These are phyloP conservation scores for Coenonympha glycerion DNA, from an alignment of 2,888 invertebrate species.

Conservation along the genomic window DNA sequence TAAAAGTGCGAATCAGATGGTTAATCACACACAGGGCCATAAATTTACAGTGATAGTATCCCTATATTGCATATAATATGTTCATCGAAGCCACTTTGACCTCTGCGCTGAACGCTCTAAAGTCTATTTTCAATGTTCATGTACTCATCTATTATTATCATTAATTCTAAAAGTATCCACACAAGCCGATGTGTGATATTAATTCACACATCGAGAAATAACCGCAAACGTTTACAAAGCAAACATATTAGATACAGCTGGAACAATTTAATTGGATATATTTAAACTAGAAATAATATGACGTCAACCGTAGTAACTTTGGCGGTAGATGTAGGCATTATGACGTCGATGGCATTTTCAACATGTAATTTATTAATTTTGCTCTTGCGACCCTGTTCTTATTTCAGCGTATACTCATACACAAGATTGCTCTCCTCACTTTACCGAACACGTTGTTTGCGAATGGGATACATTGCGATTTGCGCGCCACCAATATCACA, in stretches of 20 bases:
- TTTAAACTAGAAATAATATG: too few species aligned
- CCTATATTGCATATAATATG: slow-evolving; percentile 6
- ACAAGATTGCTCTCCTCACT: too few species aligned
- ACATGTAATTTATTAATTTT: too few species aligned
- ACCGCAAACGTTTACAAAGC: slow-evolving; percentile 14
- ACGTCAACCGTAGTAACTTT: too few species aligned
- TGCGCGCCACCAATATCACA: too few species aligned
- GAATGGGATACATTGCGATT: too few species aligned
- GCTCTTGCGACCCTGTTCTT: too few species aligned
- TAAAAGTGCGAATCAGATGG: slow-evolving; percentile 2
- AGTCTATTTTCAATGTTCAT: slow-evolving; percentile 23
- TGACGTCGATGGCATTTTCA: too few species aligned
- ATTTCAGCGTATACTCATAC: too few species aligned
- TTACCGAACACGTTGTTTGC: too few species aligned
- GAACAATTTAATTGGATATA: not conserved
- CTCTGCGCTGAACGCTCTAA: slow-evolving; percentile 15
- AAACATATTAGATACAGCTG: not conserved
- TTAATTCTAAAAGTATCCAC: slow-evolving; percentile 18
- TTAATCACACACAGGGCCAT: slow-evolving; percentile 7
- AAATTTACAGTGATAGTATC: slow-evolving; percentile 3
- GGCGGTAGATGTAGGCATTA: too few species aligned
- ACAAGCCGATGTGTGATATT: slow-evolving; percentile 12
- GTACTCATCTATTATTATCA: slow-evolving; percentile 16
- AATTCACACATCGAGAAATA: slow-evolving; percentile 18
- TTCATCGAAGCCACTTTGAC: slow-evolving; percentile 13